These are phyloP conservation scores for Lasius fuliginosus DNA, from an alignment of 2,888 invertebrate species.

Conservation along the genomic window DNA sequence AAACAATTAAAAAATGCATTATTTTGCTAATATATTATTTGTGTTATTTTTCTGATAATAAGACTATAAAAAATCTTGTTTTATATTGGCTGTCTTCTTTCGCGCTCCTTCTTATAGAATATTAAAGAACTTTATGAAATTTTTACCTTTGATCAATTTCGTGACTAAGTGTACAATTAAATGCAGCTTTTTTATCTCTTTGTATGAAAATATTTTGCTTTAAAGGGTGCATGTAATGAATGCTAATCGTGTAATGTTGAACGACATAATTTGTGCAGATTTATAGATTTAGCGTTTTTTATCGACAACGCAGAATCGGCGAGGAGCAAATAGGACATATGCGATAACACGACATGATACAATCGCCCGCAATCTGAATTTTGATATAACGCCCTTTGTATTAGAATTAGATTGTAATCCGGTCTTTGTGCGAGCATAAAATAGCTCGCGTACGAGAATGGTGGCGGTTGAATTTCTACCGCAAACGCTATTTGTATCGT, in stretches of 20 bases:
- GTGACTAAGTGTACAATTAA: not conserved
- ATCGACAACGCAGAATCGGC: not conserved
- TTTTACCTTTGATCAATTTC: not conserved
- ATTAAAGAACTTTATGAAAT: slow-evolving; percentile 1
- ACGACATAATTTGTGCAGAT: not conserved
- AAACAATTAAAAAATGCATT: not conserved
- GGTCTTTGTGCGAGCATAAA: slow-evolving; percentile 16
- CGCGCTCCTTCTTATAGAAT: not conserved
- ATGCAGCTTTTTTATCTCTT: not conserved
- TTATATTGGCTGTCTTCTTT: not conserved
- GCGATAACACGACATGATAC: slow-evolving; percentile 11
- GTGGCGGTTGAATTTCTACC: slow-evolving; percentile 41
- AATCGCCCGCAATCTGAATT: slow-evolving; percentile 34
- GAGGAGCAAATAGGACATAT: not conserved
- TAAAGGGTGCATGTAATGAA: not conserved
- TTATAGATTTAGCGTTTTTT: not conserved
- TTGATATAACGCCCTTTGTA: slow-evolving; percentile 22
- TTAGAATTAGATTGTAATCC: slow-evolving; percentile 42
- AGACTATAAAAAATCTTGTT: no score
- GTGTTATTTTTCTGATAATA: no score
- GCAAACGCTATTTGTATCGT: slow-evolving; percentile 25
- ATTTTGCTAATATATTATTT: no score
- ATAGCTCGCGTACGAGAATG: slow-evolving; percentile 22
- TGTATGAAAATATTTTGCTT: not conserved
- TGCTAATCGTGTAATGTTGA: not conserved